phyloP scores from a whole-genome alignment of 2,113 vertebrate genomes.

The Irena cyanogastra region DNA sequence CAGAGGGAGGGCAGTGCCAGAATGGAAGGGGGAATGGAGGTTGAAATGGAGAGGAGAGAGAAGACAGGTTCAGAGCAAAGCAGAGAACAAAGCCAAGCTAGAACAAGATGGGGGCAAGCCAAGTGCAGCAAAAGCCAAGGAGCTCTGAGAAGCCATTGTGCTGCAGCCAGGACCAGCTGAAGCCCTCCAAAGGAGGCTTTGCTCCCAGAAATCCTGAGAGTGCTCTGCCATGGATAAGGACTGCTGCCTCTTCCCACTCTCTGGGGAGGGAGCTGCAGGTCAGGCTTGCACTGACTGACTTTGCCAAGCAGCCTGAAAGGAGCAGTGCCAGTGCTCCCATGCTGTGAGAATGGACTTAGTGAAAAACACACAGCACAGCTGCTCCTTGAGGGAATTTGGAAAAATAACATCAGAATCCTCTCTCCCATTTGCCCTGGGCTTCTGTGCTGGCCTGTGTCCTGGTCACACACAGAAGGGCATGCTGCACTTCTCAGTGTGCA shows the following conservation, averaged over 20 bases:
- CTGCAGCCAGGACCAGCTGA: background rate
- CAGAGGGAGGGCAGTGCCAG: background rate
- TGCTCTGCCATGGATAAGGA: background rate
- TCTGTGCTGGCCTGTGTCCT: background rate
- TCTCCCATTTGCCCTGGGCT: background rate
- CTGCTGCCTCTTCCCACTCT: background rate
- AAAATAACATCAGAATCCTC: background rate
- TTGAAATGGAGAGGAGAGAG: background rate
- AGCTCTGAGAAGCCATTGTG: background rate
- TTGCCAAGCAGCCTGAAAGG: background rate
- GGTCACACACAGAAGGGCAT: background rate
- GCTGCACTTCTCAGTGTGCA: background rate
- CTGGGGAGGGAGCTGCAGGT: background rate
- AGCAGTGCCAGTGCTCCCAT: background rate
- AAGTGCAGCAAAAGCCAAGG: background rate
- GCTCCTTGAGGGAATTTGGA: background rate
- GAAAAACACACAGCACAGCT: background rate
- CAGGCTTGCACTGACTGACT: background rate
- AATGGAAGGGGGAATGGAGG: background rate
- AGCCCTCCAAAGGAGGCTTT: background rate
- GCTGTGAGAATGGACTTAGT: background rate
- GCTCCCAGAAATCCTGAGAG: background rate
- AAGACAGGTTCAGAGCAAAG: background rate
- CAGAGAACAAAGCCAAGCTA: background rate
- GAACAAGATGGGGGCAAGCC: background rate